These are phyloP conservation scores for Hermaeophaga mercurialis DNA, from an alignment of 2,888 invertebrate species.

Conservation along the genomic window DNA sequence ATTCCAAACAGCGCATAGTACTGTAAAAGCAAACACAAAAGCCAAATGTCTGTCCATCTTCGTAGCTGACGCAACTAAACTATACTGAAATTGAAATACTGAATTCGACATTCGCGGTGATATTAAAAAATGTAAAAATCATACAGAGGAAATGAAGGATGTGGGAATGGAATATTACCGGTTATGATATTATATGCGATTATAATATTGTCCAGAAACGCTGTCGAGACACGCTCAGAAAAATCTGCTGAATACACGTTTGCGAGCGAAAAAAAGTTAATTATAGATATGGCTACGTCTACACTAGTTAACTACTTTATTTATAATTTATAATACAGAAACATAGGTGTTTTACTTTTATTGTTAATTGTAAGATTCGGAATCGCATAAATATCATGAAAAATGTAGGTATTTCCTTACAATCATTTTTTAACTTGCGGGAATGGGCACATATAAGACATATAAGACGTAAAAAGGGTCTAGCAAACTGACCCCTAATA, in stretches of 20 bases:
- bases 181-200: neutral
- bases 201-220: neutral
- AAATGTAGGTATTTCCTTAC: too few relatives aligned
- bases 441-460: too few relatives aligned
- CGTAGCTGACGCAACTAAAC: neutral
- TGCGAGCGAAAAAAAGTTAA: neutral
- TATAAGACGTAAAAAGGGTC: too few relatives aligned
- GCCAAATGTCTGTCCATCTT: slow-evolving; percentile 3
- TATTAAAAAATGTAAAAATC: neutral
- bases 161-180: slow-evolving; percentile 2
- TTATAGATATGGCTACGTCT: slow-evolving; percentile 9
- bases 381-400: too few relatives aligned
- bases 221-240: slow-evolving; percentile 10
- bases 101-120: too few relatives aligned
- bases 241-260: slow-evolving; percentile 22
- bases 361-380: too few relatives aligned
- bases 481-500: too few relatives aligned
- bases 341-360: too few relatives aligned
- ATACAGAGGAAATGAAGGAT: slow-evolving; percentile 3
- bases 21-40: neutral
- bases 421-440: too few relatives aligned
- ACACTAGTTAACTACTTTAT: too few relatives aligned
- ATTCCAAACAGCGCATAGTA: neutral
- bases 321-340: too few relatives aligned
- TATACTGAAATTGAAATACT: too few relatives aligned